Conservation (phyloP, 2,797 vertebrate genomes). For the Hirundo rustica region DNA sequence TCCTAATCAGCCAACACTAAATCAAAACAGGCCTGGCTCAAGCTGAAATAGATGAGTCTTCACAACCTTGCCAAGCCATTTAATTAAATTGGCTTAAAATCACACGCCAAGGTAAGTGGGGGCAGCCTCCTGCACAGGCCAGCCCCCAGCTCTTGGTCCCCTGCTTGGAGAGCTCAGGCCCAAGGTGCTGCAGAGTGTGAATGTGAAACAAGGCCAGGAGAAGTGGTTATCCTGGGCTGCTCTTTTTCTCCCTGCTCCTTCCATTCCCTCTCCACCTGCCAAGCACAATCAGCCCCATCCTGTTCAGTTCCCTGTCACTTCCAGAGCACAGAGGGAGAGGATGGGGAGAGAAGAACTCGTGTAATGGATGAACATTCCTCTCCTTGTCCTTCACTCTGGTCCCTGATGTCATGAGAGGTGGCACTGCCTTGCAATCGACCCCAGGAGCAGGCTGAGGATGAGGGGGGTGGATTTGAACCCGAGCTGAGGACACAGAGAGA, state of each 20-base stretch:
- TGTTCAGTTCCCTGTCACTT: background rate
- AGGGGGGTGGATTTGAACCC: background rate
- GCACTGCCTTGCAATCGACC: background rate
- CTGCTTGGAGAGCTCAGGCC: background rate
- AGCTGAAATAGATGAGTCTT: background rate
- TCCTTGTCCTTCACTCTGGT: background rate
- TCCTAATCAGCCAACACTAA: constrained; percentile 23
- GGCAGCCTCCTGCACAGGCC: background rate
- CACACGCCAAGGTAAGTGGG: background rate
- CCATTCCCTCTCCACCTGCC: background rate
- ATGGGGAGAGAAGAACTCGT: background rate
- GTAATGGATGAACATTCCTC: background rate
- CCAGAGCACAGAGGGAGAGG: background rate
- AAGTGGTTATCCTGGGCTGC: background rate
- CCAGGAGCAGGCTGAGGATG: background rate
- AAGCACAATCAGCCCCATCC: background rate
- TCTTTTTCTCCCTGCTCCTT: background rate
- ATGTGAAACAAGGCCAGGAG: background rate
- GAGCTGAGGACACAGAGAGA: background rate
- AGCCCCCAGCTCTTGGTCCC: background rate
- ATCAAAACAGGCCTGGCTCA: constrained; percentile 28
- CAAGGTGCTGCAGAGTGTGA: background rate
- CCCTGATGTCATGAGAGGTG: background rate
- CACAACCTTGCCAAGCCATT: background rate
- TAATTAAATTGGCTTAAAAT: constrained; percentile 50